phyloP scores from a whole-genome alignment of 1,140 invertebrate species.

The Drosophila bifasciata region DNA sequence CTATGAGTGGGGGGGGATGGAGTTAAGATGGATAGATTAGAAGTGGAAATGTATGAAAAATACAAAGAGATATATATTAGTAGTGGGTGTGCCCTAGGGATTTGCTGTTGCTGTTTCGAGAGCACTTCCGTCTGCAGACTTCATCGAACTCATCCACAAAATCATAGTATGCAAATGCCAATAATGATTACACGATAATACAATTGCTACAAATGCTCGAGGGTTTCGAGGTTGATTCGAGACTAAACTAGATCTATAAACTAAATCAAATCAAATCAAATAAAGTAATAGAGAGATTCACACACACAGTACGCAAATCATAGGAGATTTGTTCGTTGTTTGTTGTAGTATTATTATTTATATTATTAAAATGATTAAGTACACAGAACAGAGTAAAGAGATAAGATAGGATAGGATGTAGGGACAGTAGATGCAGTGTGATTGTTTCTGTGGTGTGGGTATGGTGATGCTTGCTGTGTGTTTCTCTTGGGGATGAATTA shows the following conservation, averaged over 20 bases:
- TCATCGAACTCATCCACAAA: slow-evolving; percentile 3
- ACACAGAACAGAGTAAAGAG: slow-evolving; percentile 49
- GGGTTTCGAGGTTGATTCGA: slow-evolving; percentile 32
- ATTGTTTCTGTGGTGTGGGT: slow-evolving; percentile 27
- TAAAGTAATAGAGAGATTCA: neutral
- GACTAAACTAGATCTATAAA: slow-evolving; percentile 21
- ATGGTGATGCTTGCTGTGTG: slow-evolving; percentile 29
- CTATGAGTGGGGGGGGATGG: slow-evolving; percentile 16
- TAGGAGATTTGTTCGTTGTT: slow-evolving; percentile 14
- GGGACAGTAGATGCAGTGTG: neutral
- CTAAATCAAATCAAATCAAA: slow-evolving; percentile 44
- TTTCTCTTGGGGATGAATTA: slow-evolving; percentile 68
- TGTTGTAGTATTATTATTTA: slow-evolving; percentile 23
- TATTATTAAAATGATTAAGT: slow-evolving; percentile 50
- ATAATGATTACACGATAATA: slow-evolving; percentile 20
- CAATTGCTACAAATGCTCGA: slow-evolving; percentile 46
- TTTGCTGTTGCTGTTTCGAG: neutral
- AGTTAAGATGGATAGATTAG: slow-evolving; percentile 27
- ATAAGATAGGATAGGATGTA: neutral
- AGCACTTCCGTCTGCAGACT: slow-evolving; percentile 7
- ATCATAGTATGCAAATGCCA: slow-evolving; percentile 32
- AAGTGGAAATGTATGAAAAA: neutral
- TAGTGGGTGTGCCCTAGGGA: slow-evolving; percentile 9
- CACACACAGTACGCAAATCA: slow-evolving; percentile 41
- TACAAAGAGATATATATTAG: slow-evolving; percentile 10